phyloP scores from a whole-genome alignment of 2,113 vertebrate genomes.

The Psittacara wagleri region DNA sequence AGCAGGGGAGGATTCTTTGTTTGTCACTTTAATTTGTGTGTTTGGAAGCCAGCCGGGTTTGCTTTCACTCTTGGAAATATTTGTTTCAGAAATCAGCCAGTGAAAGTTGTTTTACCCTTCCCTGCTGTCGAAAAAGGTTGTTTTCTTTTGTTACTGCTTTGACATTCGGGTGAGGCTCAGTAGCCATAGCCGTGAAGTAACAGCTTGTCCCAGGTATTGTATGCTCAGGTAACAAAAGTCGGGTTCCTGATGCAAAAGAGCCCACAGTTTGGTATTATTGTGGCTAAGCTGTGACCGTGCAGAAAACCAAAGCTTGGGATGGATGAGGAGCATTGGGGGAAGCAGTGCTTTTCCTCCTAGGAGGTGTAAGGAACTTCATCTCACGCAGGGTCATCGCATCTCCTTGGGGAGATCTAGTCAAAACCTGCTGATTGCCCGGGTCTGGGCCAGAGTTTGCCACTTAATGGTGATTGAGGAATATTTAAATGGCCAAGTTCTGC shows the following conservation, averaged over 20 bases:
- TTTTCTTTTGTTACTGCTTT: neutral
- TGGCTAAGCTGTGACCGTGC: neutral
- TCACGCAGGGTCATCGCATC: neutral
- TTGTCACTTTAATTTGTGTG: neutral
- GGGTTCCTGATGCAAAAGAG: neutral
- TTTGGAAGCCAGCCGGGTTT: neutral
- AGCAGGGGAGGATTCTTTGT: neutral
- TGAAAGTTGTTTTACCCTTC: neutral
- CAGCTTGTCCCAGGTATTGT: neutral
- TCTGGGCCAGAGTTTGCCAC: neutral
- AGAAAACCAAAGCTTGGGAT: neutral
- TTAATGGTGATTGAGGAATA: rapidly evolving
- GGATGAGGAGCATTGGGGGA: rapidly evolving
- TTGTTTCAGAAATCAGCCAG: neutral
- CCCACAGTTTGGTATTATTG: rapidly evolving
- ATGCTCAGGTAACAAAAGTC: neutral
- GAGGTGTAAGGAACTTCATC: neutral
- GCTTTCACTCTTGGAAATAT: neutral
- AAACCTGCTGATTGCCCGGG: neutral
- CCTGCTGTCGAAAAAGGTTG: neutral
- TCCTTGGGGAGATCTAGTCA: neutral
- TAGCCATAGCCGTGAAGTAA: neutral
- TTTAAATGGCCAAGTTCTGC: neutral
- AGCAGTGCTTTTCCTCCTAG: neutral
- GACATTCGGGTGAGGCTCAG: neutral